Base-by-base conservation (phyloP, 1,140 invertebrate genomes). In the Heliconius nattereri region DNA sequence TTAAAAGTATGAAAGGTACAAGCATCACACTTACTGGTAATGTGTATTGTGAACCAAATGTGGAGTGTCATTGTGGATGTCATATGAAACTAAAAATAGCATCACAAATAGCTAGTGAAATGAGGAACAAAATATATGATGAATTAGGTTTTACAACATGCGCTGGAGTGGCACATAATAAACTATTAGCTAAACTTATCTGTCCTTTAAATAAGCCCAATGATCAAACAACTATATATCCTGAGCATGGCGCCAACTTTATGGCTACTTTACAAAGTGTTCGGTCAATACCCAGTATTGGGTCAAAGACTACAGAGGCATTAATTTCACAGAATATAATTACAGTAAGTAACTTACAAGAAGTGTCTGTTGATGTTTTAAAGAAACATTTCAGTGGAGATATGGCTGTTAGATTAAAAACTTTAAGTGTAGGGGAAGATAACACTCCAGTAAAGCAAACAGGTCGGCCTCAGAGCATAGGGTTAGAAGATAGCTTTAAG, bases 101-200 rank as follows among this genome's bases (percentile, higher is more conserved):
- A 79, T 96, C 96, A 74, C 95, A 95, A 83, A 96, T 98, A 80
- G 97, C 97, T 16, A 94, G 94, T 80, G 96, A 97, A 85, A 97
- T 98, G 84, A 95, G 97, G 54, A 91, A 96, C 73, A 95, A 95
- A 81, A 95, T 98, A 71, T 94, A 94, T 76, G 93, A 95, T 78
- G 95, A 97, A 74, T 92, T 98, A 60, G 96, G 96, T 54, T 95
- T 98, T 57, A 98, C 97, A 9, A 96, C 96, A 85, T 97, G 97
- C 95, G 97, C 97, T 75, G 98, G 98, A 19, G 96, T 98, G 81
- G 96, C 97, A 52, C 96, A 98, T 83, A 98, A 98, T 89, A 98
- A 98, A 92, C 88, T 98, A 72, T 89, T 98, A 83, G 96, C 98
- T 6, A 98, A 98, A 92, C 91, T 98, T 52, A 96, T 96, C 26